phyloP scores from a whole-genome alignment of 2,797 vertebrate genomes.

The Muscicapa striata region DNA sequence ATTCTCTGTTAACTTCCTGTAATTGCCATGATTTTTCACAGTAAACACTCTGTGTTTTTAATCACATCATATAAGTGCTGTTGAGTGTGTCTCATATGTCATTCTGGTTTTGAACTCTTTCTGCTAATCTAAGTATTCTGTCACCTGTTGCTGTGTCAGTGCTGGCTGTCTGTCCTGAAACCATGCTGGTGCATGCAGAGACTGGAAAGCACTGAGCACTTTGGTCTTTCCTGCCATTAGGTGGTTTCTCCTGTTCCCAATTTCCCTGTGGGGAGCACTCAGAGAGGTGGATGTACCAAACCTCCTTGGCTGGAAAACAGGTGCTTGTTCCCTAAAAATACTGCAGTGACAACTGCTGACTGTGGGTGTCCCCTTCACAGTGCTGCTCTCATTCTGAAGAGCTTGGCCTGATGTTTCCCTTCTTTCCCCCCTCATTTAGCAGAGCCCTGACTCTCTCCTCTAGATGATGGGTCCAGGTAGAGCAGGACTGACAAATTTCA shows the following conservation, averaged over 20 bases:
- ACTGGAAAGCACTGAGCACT: background rate
- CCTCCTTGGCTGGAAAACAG: background rate
- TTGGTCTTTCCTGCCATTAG: background rate
- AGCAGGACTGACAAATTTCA: background rate
- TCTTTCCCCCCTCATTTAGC: background rate
- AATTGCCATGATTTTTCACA: background rate
- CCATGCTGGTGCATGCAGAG: background rate
- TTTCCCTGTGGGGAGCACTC: too few species aligned
- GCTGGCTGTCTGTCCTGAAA: background rate
- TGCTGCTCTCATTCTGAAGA: background rate
- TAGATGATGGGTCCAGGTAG: background rate
- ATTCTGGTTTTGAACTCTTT: background rate
- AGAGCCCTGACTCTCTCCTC: background rate
- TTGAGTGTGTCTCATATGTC: background rate
- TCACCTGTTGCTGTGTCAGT: background rate
- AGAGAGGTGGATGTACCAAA: background rate
- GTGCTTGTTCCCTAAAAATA: background rate
- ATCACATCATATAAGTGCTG: background rate
- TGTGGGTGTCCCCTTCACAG: background rate
- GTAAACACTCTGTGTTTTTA: background rate
- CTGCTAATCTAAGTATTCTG: background rate
- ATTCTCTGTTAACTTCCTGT: background rate
- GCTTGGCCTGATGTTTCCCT: background rate
- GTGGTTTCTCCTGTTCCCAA: background rate
- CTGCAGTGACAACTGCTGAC: background rate